Evolutionary conservation across 2,797 vertebrate genomes (phyloP).

Genomic region (Alcedo quadribrachys): DNA sequence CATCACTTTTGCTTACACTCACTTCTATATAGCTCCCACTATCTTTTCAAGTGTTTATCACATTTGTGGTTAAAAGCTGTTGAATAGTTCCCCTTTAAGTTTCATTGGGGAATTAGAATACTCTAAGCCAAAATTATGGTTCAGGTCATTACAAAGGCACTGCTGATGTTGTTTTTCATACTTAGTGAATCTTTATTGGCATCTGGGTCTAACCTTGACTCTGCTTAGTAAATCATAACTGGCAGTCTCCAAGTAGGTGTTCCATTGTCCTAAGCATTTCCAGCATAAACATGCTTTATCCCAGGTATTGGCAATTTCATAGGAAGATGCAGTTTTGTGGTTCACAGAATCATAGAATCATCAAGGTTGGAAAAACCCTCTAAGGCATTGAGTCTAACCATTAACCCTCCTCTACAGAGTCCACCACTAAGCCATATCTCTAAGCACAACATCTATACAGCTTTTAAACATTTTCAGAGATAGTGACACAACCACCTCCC

Average conservation of each 20-base stretch:
- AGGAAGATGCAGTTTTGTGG: background rate
- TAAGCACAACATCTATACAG: no score
- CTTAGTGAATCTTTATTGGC: constrained; percentile 80
- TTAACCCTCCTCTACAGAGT: no score
- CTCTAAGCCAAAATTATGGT: constrained; percentile 39
- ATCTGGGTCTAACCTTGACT: constrained; percentile 74
- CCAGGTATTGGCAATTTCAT: background rate
- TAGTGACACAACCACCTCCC: no score
- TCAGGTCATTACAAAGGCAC: constrained; percentile 78
- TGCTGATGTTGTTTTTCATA: constrained; percentile 74
- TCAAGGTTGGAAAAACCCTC: no score
- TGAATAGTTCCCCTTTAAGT: constrained; percentile 5
- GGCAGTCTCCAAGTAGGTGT: constrained; percentile 9
- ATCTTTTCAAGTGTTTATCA: background rate
- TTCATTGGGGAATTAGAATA: constrained; percentile 40
- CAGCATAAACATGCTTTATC: background rate
- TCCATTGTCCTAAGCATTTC: background rate
- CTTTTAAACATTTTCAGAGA: no score
- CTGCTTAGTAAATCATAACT: constrained; percentile 66
- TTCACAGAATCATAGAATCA: background rate
- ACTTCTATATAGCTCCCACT: background rate
- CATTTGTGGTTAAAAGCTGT: constrained; percentile 29
- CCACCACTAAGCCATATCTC: no score
- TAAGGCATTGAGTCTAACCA: no score
- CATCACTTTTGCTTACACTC: background rate